Evolutionary conservation across 2,888 invertebrate genomes (phyloP).

Genomic region (Halictus ligatus): DNA sequence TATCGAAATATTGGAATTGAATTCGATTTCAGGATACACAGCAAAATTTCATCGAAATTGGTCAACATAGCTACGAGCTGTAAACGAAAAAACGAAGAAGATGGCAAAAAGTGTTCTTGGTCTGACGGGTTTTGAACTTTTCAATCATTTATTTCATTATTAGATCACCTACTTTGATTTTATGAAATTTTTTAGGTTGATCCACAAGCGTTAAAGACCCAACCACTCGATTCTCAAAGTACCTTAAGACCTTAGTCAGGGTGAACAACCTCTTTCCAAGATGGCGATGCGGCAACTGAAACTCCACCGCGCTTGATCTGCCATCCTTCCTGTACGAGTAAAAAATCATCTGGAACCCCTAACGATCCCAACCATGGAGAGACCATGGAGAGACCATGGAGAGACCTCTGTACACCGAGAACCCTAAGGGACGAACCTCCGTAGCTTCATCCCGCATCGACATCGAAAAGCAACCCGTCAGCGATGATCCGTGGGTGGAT

Average conservation of each 20-base stretch:
- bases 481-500: slow-evolving; percentile 52
- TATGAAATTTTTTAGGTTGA: not conserved
- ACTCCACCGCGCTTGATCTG: not conserved
- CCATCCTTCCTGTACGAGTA: not conserved
- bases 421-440: not conserved
- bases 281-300: not conserved
- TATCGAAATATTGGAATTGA: no score
- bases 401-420: not conserved
- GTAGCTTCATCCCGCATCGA: not conserved
- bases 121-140: not conserved
- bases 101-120: not conserved
- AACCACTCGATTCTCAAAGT: not conserved
- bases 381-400: no score
- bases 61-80: no score
- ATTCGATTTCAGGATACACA: no score
- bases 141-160: not conserved
- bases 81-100: no score
- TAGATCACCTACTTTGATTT: not conserved
- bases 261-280: not conserved
- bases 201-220: not conserved
- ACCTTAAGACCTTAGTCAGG: not conserved
- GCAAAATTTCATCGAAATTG: no score
- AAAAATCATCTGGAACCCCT: not conserved
- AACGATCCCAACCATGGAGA: not conserved
- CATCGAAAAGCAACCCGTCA: not conserved